Evolutionary conservation across 2,888 invertebrate species (phyloP), one percentile per base, ranked within the genome.

Genomic region (Drosophila nr. perissopoda): DNA sequence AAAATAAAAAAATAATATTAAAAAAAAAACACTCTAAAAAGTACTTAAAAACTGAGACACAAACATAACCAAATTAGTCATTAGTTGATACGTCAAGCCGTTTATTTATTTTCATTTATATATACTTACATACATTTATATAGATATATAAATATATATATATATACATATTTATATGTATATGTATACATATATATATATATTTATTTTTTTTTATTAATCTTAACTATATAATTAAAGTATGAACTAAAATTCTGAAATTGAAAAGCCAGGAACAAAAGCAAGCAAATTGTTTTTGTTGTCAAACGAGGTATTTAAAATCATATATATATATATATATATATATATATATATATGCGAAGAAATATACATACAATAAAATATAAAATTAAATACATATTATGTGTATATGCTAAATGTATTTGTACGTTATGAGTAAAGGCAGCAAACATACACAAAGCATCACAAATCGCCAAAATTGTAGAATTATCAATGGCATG

Each of bases 1-100:
- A 48, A 54, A 54, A 51, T 33, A 42, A 51, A 57, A 54, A 59
- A 63, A 38, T 63, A 62, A 65, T 45, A 48, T 49, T 38, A 54
- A 69, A 34, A 73, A 59, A 54, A 59, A 53, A 56, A 62, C 56
- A 53, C 62, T 49, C 63, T 59, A 52, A 64, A 68, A 78, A 71
- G 82, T 84, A 82, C 85, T 87, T 87, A 82, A 86, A 67, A 69
- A 73, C 69, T 72, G 65, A 76, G 72, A 76, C 71, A 89, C 68
- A 71, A 81, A 83, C 82, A 80, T 88, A 90, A 89, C 89, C 86
- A 87, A 87, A 87, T 87, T 87, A 87, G 86, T 87, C 89, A 86
- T 86, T 86, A 86, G 89, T 89, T 87, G 72, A 88, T 87, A 89
- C 67, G 76, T 69, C 65, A 60, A 73, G 66, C 74, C 72, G 74